Conservation (phyloP, 2,797 vertebrate genomes). For the Xiphorhynchus erythropygius region DNA sequence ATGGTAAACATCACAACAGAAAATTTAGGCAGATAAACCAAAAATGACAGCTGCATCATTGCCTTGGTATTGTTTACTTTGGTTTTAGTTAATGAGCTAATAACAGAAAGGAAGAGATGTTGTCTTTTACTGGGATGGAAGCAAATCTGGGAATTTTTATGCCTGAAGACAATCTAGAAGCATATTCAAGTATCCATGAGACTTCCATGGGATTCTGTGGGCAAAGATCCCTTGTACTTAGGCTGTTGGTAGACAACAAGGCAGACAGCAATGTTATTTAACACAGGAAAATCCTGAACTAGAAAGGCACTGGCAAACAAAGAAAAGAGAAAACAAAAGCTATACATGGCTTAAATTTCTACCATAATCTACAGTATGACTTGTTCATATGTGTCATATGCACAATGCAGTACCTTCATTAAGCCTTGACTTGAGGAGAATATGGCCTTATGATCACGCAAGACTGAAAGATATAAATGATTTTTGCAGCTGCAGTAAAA, state of each 20-base stretch:
- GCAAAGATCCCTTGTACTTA: neutral
- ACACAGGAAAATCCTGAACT: neutral
- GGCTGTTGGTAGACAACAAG: neutral
- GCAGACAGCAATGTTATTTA: neutral
- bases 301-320: neutral
- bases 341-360: neutral
- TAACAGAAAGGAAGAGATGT: neutral
- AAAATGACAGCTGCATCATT: neutral
- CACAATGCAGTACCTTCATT: neutral
- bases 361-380: neutral
- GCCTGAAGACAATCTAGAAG: neutral
- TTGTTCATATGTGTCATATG: neutral
- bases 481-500: neutral
- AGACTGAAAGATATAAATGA: neutral
- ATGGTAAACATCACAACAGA: neutral
- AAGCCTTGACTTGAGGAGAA: neutral
- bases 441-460: neutral
- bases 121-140: neutral
- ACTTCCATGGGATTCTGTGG: neutral
- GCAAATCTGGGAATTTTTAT: neutral
- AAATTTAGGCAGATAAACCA: neutral
- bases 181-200: neutral
- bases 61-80: neutral
- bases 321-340: neutral
- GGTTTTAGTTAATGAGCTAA: neutral